These are phyloP conservation scores for Bucco capensis DNA, from an alignment of 2,113 vertebrate genomes.

Conservation along the genomic window DNA sequence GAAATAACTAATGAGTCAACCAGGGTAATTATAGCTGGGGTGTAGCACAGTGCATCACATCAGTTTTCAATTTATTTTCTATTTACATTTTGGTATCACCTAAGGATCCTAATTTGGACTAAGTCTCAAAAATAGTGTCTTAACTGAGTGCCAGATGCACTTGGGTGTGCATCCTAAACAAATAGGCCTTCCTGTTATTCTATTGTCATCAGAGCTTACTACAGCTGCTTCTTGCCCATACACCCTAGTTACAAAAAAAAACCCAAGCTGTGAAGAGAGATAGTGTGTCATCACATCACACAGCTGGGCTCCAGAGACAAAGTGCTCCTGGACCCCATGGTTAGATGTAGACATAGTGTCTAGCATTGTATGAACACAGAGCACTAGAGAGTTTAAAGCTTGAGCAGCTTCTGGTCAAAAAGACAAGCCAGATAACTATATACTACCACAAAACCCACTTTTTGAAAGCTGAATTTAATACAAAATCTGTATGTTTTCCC, in stretches of 20 bases:
- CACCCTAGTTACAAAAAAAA: not conserved
- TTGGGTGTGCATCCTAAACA: not conserved
- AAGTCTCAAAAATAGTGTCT: not conserved
- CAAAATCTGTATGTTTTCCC: not conserved
- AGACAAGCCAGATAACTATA: not conserved
- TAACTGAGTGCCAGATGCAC: not conserved
- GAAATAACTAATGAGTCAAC: not conserved
- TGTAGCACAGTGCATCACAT: not conserved
- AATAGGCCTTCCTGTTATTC: not conserved
- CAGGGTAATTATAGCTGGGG: not conserved
- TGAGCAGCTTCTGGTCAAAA: not conserved
- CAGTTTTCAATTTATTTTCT: not conserved
- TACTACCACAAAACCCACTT: slow-evolving; percentile 19
- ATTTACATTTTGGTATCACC: not conserved
- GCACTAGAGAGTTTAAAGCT: not conserved
- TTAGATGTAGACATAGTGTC: not conserved
- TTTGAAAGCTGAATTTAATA: not conserved
- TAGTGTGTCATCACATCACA: not conserved
- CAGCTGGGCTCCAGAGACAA: not conserved
- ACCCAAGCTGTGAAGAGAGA: not conserved
- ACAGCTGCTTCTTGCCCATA: not conserved
- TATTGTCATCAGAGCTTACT: not conserved
- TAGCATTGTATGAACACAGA: not conserved
- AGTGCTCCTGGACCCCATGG: not conserved
- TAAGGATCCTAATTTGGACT: not conserved